Percentiles rank a stretch among this genome's conserved stretches.
Evolutionary conservation across 2,888 invertebrate genomes (phyloP).

Genomic region (Acanthococcus lagerstroemiae): DNA sequence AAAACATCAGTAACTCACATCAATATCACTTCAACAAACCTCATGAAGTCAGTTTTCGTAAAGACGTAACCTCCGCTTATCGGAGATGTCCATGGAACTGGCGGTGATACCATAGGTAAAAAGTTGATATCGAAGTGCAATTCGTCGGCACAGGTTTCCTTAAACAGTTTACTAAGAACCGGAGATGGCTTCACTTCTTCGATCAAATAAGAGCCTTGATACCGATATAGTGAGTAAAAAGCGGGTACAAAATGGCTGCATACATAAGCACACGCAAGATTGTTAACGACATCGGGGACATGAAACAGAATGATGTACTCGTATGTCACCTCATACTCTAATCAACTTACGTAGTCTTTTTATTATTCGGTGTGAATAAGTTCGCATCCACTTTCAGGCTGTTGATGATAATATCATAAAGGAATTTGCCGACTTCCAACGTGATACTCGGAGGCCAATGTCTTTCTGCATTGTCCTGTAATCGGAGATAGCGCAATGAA

Average conservation of each 20-base stretch:
- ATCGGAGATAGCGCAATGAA: slow-evolving; percentile 7
- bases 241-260: too few species aligned
- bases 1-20: background rate
- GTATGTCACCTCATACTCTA: background rate
- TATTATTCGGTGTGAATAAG: slow-evolving; percentile 49
- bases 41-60: slow-evolving; percentile 53
- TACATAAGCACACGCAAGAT: too few species aligned
- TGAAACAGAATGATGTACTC: slow-evolving; percentile 21
- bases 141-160: slow-evolving; percentile 54
- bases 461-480: slow-evolving; percentile 48
- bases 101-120: slow-evolving; percentile 71
- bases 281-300: too few species aligned
- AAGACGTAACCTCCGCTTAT: slow-evolving; percentile 66
- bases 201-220: slow-evolving; percentile 38
- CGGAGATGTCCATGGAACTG: slow-evolving; percentile 69
- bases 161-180: slow-evolving; percentile 55
- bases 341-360: slow-evolving; percentile 19
- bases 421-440: slow-evolving; percentile 63
- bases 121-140: slow-evolving; percentile 62
- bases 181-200: slow-evolving; percentile 71
- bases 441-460: slow-evolving; percentile 58
- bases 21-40: slow-evolving; percentile 40
- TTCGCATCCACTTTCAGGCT: slow-evolving; percentile 75
- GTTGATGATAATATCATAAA: slow-evolving; percentile 75
- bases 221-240: slow-evolving; percentile 66